A percentile compares a stretch with the other conserved stretches of the same genome.
phyloP scores from a whole-genome alignment of 1,140 invertebrate species.

The Drosophila busckii region DNA sequence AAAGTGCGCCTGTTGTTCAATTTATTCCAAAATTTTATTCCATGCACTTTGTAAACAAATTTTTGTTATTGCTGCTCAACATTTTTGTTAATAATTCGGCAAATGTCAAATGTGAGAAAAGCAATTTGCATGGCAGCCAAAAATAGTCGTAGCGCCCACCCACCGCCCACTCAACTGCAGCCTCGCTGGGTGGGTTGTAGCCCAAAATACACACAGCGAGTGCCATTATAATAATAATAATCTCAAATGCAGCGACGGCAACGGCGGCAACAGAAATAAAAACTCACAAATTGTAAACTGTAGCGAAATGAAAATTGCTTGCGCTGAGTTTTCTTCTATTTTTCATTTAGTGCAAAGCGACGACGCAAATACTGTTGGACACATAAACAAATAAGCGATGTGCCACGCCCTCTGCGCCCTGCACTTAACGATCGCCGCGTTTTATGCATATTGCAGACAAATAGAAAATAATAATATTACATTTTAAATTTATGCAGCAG shows the following conservation, averaged over 20 bases:
- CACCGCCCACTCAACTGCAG: conserved; percentile 52
- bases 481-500: conserved; percentile 53
- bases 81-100: conserved; percentile 15
- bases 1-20: background rate
- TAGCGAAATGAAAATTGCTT: too few relatives aligned
- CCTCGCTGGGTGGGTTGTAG: conserved; percentile 56
- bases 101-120: conserved; percentile 62
- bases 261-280: conserved; percentile 23
- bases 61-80: conserved; percentile 6
- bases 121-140: conserved; percentile 36
- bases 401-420: conserved; percentile 3
- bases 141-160: conserved; percentile 33
- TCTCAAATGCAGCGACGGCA: conserved; percentile 3
- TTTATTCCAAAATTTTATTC: background rate
- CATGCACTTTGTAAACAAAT: conserved; percentile 24
- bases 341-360: too few relatives aligned
- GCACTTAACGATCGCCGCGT: conserved; percentile 40
- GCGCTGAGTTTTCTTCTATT: conserved; percentile 47
- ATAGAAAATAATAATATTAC: conserved; percentile 43
- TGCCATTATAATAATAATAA: too few relatives aligned
- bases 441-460: conserved; percentile 50
- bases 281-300: too few relatives aligned
- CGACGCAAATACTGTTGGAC: conserved; percentile 64
- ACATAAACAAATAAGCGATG: background rate
- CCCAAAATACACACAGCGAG: conserved; percentile 45